Evolutionary conservation across 1,140 invertebrate species (phyloP), one percentile per base, ranked within the genome.

Genomic region (Scaptomyza hsui): DNA sequence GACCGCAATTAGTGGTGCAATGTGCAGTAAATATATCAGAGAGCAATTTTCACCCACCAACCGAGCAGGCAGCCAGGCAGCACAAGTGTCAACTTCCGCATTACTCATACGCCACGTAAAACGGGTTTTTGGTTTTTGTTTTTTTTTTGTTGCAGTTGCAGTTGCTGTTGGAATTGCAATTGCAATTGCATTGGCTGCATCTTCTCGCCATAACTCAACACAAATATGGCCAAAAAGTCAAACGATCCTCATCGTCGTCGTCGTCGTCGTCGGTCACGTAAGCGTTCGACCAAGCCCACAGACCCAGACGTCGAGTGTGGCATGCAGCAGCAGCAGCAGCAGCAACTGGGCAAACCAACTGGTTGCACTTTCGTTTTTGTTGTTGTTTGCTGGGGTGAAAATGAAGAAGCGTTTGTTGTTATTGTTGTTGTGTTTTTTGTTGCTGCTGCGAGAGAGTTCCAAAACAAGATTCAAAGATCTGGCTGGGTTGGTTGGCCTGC

Each of bases 141-240:
- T 19, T 35, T 18, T 9, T 9, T 29, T 18, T 45, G 48, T 37
- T 42, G 24, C 16, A 4, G 15, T 24, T 18, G 35, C 9, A 29
- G 29, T 37, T 16, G 41, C 15, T 45, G 39, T 60, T 48, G 74
- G 9, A 29, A 45, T 41, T 56, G 35, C 7, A 37, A 32, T 24
- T 59, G 47, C 10, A 18, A 63, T 37, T 49, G 21, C 51, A 12
- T 48, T 47, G 57, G 77, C 65, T 75, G 82, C 82, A 82, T 88
- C 82, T 86, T 85, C 76, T 80, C 74, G 70, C 74, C 75, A 82
- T 82, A 82, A 82, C 75, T 82, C 70, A 82, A 72, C 62, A 75
- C 70, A 88, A 86, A 88, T 86, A 86, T 86, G 82, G 81, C 74
- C 77, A 86, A 88, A 69, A 85, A 88, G 82, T 86, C 81, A 86